Evolutionary conservation across 2,888 invertebrate species (phyloP).

Genomic region (Tetrapedia diversipes): DNA sequence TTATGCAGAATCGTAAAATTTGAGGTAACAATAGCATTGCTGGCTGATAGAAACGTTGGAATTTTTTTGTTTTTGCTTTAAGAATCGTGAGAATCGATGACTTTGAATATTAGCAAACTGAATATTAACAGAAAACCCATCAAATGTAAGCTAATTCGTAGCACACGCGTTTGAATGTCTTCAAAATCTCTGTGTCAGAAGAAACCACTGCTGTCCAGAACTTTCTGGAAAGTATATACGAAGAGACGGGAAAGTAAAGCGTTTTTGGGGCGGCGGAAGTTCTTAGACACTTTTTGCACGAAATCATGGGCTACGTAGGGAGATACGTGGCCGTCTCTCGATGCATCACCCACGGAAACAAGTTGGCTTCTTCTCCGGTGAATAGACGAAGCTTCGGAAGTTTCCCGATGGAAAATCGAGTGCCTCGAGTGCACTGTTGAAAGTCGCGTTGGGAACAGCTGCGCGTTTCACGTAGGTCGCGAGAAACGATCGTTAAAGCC

Average conservation of each 20-base stretch:
- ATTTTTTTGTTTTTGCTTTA: too few relatives aligned
- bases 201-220: not conserved
- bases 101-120: too few relatives aligned
- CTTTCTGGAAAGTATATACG: not conserved
- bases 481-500: not conserved
- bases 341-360: constrained; percentile 38
- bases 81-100: too few relatives aligned
- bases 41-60: too few relatives aligned
- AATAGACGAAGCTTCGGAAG: constrained; percentile 23
- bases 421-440: not conserved
- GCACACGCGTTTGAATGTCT: too few relatives aligned
- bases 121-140: too few relatives aligned
- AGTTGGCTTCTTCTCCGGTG: constrained; percentile 11
- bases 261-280: not conserved
- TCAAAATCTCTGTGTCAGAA: not conserved
- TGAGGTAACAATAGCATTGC: too few relatives aligned
- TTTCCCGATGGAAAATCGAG: constrained; percentile 33
- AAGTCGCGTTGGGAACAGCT: constrained; percentile 35
- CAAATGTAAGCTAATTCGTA: too few relatives aligned
- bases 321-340: constrained; percentile 25
- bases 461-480: constrained; percentile 2
- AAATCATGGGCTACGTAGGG: constrained; percentile 3
- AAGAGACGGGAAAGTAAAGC: not conserved
- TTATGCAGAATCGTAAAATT: too few relatives aligned
- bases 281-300: not conserved